Evolutionary conservation across 2,113 vertebrate genomes (phyloP).

Genomic region (Zapornia atra): DNA sequence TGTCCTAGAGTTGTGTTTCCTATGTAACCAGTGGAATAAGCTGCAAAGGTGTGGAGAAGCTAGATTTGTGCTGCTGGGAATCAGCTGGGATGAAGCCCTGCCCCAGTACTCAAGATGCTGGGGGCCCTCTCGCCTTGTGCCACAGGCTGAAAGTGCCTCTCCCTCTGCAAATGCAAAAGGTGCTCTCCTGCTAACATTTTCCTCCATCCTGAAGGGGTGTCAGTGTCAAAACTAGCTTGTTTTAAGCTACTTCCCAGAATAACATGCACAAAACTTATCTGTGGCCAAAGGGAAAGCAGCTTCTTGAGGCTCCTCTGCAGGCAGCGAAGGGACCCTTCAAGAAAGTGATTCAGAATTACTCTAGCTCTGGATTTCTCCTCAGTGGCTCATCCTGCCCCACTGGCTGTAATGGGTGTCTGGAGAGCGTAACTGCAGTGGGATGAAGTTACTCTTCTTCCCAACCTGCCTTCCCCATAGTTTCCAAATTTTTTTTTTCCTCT

Average conservation of each 20-base stretch:
- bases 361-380: not conserved
- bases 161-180: not conserved
- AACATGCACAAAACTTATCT: not conserved
- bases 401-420: not conserved
- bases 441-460: not conserved
- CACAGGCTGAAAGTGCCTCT: not conserved
- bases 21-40: rapidly evolving
- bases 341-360: not conserved
- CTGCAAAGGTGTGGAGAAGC: not conserved
- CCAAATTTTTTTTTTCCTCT: not conserved
- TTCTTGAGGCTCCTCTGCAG: not conserved
- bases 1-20: not conserved
- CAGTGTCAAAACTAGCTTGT: not conserved
- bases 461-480: not conserved
- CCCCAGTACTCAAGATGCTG: too few relatives aligned
- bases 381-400: not conserved
- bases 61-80: not conserved
- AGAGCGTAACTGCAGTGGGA: not conserved
- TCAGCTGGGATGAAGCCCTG: not conserved
- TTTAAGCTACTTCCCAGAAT: not conserved
- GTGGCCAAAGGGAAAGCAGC: not conserved
- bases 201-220: not conserved
- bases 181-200: not conserved
- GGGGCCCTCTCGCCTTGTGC: not conserved
- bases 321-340: not conserved